Evolutionary conservation across 2,888 invertebrate species (phyloP), one percentile per base, ranked within the genome.

Genomic region (Drosophila picticornis): DNA sequence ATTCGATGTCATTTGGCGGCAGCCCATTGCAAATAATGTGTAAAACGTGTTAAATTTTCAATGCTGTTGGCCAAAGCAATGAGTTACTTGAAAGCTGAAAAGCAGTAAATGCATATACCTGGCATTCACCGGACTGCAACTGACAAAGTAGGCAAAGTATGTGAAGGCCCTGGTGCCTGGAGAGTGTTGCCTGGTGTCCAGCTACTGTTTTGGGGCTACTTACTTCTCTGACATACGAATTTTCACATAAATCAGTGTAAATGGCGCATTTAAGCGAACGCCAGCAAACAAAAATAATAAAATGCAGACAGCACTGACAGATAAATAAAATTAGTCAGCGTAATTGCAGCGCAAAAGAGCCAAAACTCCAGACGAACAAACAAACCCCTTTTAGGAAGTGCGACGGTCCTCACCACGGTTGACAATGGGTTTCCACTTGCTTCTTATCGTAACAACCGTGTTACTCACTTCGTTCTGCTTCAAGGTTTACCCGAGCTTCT

Each of bases 191-290:
- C 13, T 16, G 46, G 22, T 52, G 22, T 16, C 34, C 50, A 55
- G 43, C 64, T 64, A 71, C 60, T 38, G 64, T 43, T 59, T 59
- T 43, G 4, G 32, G 22, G 32, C 51, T 46, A 59, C 46, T 34
- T 27, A 48, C 59, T 51, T 31, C 38, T 13, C 46, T 52, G 86
- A 83, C 84, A 83, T 81, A 76, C 79, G 81, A 81, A 67, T 87
- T 84, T 84, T 83, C 90, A 89, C 88, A 88, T 87, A 88, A 89
- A 88, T 89, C 83, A 79, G 69, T 71, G 73, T 70, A 84, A 87
- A 84, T 87, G 79, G 81, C 65, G 84, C 84, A 86, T 78, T 86
- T 86, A 88, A 86, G 63, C 75, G 84, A 79, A 63, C 71, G 72
- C 68, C 76, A 51, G 52, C 52, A 52, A 59, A 40, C 50, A 52